Evolutionary conservation across 2,888 invertebrate genomes (phyloP).

Genomic region (Acronicta psi): DNA sequence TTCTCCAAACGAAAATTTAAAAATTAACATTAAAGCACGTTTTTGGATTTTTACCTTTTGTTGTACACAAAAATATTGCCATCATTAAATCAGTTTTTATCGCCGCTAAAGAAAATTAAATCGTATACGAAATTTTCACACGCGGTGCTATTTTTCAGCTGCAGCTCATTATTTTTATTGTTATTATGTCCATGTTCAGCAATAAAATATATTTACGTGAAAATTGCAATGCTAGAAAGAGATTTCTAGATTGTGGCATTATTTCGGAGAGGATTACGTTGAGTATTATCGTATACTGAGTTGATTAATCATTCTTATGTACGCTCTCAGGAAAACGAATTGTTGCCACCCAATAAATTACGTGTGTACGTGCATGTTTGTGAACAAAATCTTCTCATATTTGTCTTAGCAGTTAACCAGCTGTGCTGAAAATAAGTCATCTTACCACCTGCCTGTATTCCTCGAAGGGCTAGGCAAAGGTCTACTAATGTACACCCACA

Average conservation of each 20-base stretch:
- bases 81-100: constrained; percentile 28
- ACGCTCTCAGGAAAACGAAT: background rate
- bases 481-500: too few species aligned
- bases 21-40: background rate
- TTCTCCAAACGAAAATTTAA: background rate
- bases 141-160: background rate
- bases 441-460: too few species aligned
- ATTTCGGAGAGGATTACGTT: background rate
- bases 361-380: background rate
- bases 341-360: background rate
- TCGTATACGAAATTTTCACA: constrained; percentile 4
- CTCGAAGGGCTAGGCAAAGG: too few species aligned
- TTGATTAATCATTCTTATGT: background rate
- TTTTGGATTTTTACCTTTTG: background rate
- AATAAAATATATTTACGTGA: constrained; percentile 7
- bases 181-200: background rate
- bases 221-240: background rate
- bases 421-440: too few species aligned
- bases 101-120: constrained; percentile 14
- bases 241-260: background rate
- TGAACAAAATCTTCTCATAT: too few species aligned
- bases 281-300: background rate
- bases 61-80: constrained; percentile 11
- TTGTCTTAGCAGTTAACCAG: too few species aligned
- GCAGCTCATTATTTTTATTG: constrained; percentile 8